Conservation (phyloP, 37 sponge, comb jelly and placozoan genomes). For the Aphrocallistes beatrix region DNA sequence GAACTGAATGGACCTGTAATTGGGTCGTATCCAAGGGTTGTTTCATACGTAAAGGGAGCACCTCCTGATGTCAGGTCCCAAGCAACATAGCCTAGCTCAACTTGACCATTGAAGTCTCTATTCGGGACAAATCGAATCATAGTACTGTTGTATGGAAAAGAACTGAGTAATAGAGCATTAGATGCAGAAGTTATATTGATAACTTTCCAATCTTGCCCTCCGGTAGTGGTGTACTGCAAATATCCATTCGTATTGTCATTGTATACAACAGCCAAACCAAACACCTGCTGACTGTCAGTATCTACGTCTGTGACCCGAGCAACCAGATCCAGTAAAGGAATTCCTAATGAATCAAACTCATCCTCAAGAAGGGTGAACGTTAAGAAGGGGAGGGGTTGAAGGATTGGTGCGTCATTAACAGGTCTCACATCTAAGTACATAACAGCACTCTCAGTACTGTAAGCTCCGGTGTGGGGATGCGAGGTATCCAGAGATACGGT, state of each 20-base stretch:
- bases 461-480: conserved; percentile 40
- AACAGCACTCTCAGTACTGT: conserved; percentile 27
- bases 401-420: conserved; percentile 73
- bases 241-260: conserved; percentile 51
- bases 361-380: conserved; percentile 53
- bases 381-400: conserved; percentile 21
- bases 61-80: conserved; percentile 74
- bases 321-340: conserved; percentile 36
- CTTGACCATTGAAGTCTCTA: conserved; percentile 54
- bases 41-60: conserved; percentile 32
- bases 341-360: conserved; percentile 37
- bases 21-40: conserved; percentile 26
- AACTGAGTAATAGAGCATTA: conserved; percentile 49
- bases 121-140: conserved; percentile 57
- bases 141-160: conserved; percentile 25
- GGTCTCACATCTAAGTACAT: conserved; percentile 30
- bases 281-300: conserved; percentile 6
- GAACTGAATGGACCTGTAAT: conserved; percentile 61
- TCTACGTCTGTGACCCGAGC: conserved; percentile 51
- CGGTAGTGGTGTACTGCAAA: conserved; percentile 55
- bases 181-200: conserved; percentile 28
- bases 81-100: conserved; percentile 42
- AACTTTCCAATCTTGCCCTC: conserved; percentile 47
- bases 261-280: conserved; percentile 55
- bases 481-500: conserved; percentile 35